These are phyloP conservation scores for Plebejus anna DNA, from an alignment of 2,888 invertebrate species.

Conservation along the genomic window DNA sequence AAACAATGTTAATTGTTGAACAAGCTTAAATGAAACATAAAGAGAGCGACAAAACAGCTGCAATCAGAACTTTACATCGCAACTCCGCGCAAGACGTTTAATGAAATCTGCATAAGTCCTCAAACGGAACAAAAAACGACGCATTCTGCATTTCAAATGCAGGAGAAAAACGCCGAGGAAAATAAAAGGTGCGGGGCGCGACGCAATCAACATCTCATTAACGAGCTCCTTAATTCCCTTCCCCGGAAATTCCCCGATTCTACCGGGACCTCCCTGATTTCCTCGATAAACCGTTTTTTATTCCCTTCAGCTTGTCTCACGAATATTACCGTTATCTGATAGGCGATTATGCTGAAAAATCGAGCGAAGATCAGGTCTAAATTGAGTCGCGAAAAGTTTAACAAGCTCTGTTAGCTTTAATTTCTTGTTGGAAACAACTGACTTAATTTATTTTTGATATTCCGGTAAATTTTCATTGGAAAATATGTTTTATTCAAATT, in stretches of 20 bases:
- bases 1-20: slow-evolving; percentile 32
- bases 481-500: slow-evolving; percentile 15
- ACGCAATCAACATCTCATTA: slow-evolving; percentile 78
- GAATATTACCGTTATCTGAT: slow-evolving; percentile 57
- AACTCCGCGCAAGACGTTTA: slow-evolving; percentile 45
- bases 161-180: slow-evolving; percentile 44
- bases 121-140: slow-evolving; percentile 54
- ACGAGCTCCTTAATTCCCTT: slow-evolving; percentile 67
- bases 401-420: slow-evolving; percentile 50
- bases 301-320: slow-evolving; percentile 55
- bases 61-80: slow-evolving; percentile 43
- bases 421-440: slow-evolving; percentile 41
- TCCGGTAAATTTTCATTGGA: slow-evolving; percentile 3
- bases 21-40: slow-evolving; percentile 34
- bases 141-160: slow-evolving; percentile 61
- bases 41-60: slow-evolving; percentile 42
- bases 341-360: slow-evolving; percentile 63
- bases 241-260: slow-evolving; percentile 55
- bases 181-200: slow-evolving; percentile 57
- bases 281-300: slow-evolving; percentile 70
- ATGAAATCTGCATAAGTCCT: slow-evolving; percentile 54
- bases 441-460: slow-evolving; percentile 35
- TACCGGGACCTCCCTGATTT: slow-evolving; percentile 56
- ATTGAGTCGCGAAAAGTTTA: slow-evolving; percentile 59
- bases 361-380: slow-evolving; percentile 56